A percentile compares a stretch with the other conserved stretches of the same genome.
Evolutionary conservation across 2,113 vertebrate genomes (phyloP).

Genomic region (Trochalopteron elliotii): DNA sequence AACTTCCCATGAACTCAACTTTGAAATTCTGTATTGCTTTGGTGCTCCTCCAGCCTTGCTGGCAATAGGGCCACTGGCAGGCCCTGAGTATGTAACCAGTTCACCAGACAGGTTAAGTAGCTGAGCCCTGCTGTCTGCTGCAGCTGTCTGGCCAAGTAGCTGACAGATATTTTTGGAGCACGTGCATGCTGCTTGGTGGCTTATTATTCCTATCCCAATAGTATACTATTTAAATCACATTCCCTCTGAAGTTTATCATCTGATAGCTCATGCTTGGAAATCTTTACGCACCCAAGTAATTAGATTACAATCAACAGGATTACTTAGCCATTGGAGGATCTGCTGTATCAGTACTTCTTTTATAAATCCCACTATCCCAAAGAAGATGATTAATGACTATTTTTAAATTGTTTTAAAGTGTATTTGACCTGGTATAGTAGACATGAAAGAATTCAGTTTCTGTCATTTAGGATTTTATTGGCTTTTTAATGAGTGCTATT

Average conservation of each 20-base stretch:
- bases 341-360: neutral
- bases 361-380: neutral
- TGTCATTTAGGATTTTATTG: neutral
- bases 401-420: neutral
- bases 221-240: neutral
- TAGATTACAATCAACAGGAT: conserved; percentile 4
- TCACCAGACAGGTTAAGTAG: conserved; percentile 30
- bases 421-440: neutral
- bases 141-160: neutral
- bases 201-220: neutral
- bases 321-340: neutral
- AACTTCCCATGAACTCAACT: neutral
- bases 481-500: neutral
- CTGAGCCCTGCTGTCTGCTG: neutral
- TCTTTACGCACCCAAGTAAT: neutral
- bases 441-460: neutral
- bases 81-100: neutral
- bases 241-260: neutral
- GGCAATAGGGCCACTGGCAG: neutral
- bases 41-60: neutral
- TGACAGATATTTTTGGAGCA: neutral
- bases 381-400: neutral
- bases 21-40: neutral
- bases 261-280: neutral
- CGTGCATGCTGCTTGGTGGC: neutral